Evolutionary conservation across 2,888 invertebrate species (phyloP).

Genomic region (Phaonia tiefii): DNA sequence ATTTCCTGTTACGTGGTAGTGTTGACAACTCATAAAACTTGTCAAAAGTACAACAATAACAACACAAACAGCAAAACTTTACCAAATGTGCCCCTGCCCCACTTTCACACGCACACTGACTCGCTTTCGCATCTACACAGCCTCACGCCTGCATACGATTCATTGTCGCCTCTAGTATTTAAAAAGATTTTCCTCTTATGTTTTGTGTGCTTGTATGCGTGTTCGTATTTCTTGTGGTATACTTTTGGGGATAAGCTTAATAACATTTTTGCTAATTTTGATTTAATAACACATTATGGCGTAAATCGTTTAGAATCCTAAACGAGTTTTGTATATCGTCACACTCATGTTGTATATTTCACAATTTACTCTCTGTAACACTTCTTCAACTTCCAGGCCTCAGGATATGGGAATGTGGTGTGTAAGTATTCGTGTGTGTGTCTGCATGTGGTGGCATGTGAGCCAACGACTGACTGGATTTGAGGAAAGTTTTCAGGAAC

Average conservation of each 20-base stretch:
- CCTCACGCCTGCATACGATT: too few relatives aligned
- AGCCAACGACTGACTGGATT: conserved; percentile 34
- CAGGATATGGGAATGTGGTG: conserved; percentile 35
- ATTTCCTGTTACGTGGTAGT: conserved; percentile 51
- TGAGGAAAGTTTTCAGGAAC: conserved; percentile 8
- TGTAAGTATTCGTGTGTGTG: conserved; percentile 6
- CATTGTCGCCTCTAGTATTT: not conserved
- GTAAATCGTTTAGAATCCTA: conserved; percentile 74
- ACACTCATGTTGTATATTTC: too few relatives aligned
- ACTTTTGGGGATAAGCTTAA: conserved; percentile 68
- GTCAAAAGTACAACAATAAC: conserved; percentile 29
- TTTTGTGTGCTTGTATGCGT: not conserved
- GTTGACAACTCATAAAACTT: conserved; percentile 52
- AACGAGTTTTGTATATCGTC: conserved; percentile 56
- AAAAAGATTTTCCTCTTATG: not conserved
- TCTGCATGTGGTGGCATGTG: conserved; percentile 38
- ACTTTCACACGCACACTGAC: conserved; percentile 6
- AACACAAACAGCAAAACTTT: conserved; percentile 17
- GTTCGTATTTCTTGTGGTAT: conserved; percentile 15
- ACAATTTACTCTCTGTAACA: too few relatives aligned
- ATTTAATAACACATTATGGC: conserved; percentile 77
- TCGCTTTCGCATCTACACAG: too few relatives aligned
- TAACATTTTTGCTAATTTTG: conserved; percentile 73
- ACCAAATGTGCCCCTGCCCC: not conserved
- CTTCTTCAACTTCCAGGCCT: conserved; percentile 20